Base-by-base conservation (phyloP, 2,888 invertebrate species). In the Acheta domesticus region DNA sequence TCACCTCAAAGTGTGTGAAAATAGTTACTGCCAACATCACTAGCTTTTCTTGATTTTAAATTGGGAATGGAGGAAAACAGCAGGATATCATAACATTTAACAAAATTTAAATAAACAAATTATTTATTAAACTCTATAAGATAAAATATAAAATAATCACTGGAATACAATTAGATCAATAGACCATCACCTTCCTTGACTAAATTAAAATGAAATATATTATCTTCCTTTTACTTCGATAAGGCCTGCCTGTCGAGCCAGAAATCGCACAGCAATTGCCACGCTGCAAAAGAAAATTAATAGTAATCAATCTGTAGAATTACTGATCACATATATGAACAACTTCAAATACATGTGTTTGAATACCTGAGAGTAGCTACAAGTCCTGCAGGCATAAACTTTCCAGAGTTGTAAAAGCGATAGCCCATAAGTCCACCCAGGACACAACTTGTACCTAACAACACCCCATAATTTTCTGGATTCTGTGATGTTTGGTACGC, bases 321-420 rank as follows among this genome's bases (percentile, higher is more conserved):
- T 49, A 36, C 8, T 36, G 36, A 19, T 73, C 20, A n/a, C 12
- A 75, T 12, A 5, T 12, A 21, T 23, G 11, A 75, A 21, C 14
- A 75, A 75, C 14, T 75, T 75, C 16, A 16, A 75, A 16, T n/a
- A 5, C 1, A n/a, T 23, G 20, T 16, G 14, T n/a, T 1, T 12
- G 14, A n/a, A n/a, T 19, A 89, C 89, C 90, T 90, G 21, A 90
- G 80, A 0, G 86, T 78, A 16, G 90, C 88, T 73, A 98, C 92
- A 49, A 96, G 86, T 82, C 98, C 98, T 36, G 98, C 97, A 19
- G 98, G 98, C 97, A 98, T 98, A 83, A 98, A 90, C 89, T 98
- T 98, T 79, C 95, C 93, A 78, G 93, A 91, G 84, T 92, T 93
- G 86, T 93, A 92, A 86, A 91, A 94, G 86, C 94, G 89, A 85